A percentile compares a stretch with the other conserved stretches of the same genome.
phyloP scores from a whole-genome alignment of 2,113 vertebrate genomes.

The Chaetura pelagica region DNA sequence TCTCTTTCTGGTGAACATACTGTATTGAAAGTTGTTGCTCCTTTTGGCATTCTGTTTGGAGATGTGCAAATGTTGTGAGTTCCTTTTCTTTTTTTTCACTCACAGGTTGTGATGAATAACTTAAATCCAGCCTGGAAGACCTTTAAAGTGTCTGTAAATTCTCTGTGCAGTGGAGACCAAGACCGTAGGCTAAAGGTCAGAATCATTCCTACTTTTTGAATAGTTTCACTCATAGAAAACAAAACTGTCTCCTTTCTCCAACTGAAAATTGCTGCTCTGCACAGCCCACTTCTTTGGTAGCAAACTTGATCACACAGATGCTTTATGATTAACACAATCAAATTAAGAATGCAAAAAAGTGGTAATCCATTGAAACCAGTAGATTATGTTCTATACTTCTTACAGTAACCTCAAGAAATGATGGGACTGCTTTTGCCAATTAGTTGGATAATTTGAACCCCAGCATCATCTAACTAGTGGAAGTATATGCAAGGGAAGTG shows the following conservation, averaged over 20 bases:
- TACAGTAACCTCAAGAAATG: background rate
- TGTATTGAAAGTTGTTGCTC: background rate
- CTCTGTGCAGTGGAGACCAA: slow-evolving; percentile 94
- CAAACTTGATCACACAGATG: background rate
- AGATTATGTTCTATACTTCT: background rate
- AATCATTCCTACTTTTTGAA: background rate
- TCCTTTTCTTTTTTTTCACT: slow-evolving; percentile 37
- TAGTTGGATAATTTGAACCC: background rate
- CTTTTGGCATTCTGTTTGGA: slow-evolving; percentile 28
- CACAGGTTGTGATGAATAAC: slow-evolving; percentile 97
- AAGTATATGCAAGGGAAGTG: background rate
- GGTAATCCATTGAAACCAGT: background rate
- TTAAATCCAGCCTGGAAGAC: slow-evolving; percentile 96
- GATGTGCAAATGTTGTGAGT: background rate
- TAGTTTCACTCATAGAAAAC: background rate
- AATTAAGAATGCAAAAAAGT: slow-evolving; percentile 13
- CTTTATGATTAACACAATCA: slow-evolving; percentile 19
- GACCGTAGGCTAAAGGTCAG: slow-evolving; percentile 93
- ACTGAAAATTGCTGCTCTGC: background rate
- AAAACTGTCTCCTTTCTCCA: background rate
- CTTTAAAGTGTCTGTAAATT: slow-evolving; percentile 97
- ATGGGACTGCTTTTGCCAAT: background rate
- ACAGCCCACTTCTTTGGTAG: background rate
- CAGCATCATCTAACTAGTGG: background rate
- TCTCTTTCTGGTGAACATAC: background rate